Conservation (phyloP, 2,113 vertebrate genomes). For the Chionis minor region DNA sequence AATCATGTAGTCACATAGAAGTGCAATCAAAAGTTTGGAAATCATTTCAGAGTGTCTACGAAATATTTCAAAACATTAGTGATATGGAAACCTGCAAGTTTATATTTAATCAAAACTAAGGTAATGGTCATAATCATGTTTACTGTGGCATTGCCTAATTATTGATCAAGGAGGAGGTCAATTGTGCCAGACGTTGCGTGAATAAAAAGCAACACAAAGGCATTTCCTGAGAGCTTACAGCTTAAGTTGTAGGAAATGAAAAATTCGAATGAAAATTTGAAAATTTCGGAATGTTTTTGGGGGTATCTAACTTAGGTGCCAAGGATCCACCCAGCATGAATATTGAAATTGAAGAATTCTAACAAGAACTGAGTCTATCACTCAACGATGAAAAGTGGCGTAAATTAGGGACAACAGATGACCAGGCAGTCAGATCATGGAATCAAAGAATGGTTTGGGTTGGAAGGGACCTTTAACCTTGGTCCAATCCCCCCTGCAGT, state of each 20-base stretch:
- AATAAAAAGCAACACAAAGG: background rate
- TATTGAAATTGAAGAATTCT: background rate
- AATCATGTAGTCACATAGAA: background rate
- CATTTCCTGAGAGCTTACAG: background rate
- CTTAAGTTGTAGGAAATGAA: background rate
- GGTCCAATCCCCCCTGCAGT: background rate
- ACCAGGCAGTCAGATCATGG: background rate
- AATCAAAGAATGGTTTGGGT: background rate
- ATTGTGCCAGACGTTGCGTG: background rate
- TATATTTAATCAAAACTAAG: background rate
- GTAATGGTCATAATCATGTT: background rate
- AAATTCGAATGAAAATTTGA: background rate
- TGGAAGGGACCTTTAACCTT: background rate
- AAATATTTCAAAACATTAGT: background rate
- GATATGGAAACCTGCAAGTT: background rate
- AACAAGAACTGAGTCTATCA: background rate
- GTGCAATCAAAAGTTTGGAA: background rate
- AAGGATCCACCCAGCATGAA: background rate
- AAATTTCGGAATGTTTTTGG: background rate
- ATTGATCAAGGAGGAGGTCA: background rate
- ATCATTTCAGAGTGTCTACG: background rate
- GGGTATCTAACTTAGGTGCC: background rate
- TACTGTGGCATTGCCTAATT: slow-evolving; percentile 2
- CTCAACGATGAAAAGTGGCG: background rate
- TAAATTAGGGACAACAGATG: background rate